Evolutionary conservation across 2,113 vertebrate genomes (phyloP), one percentile per base, ranked within the genome.

Genomic region (Pristiophorus japonicus): DNA sequence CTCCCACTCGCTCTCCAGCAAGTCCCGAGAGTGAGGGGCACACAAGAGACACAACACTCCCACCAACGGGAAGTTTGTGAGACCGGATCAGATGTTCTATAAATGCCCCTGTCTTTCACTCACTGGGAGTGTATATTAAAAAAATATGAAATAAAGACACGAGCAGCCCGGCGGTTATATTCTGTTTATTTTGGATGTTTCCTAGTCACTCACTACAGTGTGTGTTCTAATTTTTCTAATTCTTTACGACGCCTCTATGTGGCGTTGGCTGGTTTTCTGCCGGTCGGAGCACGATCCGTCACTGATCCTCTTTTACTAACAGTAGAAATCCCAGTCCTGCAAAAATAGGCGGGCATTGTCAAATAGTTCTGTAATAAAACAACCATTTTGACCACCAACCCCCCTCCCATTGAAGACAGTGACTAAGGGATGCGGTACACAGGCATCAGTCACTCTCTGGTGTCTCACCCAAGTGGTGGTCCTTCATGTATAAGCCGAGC

Each of bases 301-400:
- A n/a, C 59, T 63, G 4, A 8, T 63, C 90, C 94, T 45, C 90
- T 95, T 75, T 98, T 97, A 98, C 96, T 97, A 95, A 96, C 98
- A 99, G 97, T 98, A 98, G 97, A 99, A 99, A 97, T 99, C 98
- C 98, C 98, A 99, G 96, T 97, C 97, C 98, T 99, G 97, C 34
- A 98, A 97, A 91, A 16, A 20, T 8, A 45, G 6, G 8, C 2
- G 10, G 1, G 20, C 22, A 59, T 27, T 59, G 90, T 84, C 34
- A 45, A 59, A 78, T 12, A 73, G 12, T 30, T 30, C 18, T 59
- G 55, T 12, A 45, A 66, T 84, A 55, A 59, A 75, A n/a, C 75
- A 24, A 3, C 30, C 12, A 22, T 47, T 47, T 7, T 34, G 22
- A 30, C 8, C 1, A 47, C n/a, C 8, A 81, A 75, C 30, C 38